These are phyloP conservation scores for Phenacoccus solenopsis DNA, from an alignment of 1,140 invertebrate genomes.

Conservation along the genomic window DNA sequence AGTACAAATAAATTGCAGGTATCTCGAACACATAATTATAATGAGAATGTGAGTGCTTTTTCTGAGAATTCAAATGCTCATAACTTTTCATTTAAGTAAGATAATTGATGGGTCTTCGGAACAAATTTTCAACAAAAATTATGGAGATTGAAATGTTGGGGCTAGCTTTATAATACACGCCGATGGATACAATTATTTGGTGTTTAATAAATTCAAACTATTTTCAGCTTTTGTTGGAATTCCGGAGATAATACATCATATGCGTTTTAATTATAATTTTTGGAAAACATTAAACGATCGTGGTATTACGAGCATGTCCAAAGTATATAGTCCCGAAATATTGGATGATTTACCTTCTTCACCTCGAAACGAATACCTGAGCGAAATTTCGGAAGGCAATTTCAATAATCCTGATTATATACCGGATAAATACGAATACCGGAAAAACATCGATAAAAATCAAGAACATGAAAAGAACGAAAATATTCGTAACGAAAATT, in stretches of 20 bases:
- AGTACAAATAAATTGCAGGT: too few species aligned
- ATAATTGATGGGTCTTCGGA: not conserved
- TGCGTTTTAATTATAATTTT: conserved; percentile 74
- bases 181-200: too few species aligned
- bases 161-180: too few species aligned
- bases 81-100: not conserved
- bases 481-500: not conserved
- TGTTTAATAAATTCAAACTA: too few species aligned
- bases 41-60: too few species aligned
- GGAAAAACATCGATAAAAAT: not conserved
- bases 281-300: conserved; percentile 57
- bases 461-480: not conserved
- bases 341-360: not conserved
- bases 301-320: conserved; percentile 24
- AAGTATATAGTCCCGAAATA: conserved; percentile 8
- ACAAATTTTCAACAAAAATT: not conserved
- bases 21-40: too few species aligned
- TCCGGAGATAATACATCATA: conserved; percentile 71
- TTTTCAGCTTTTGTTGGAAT: conserved; percentile 78
- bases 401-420: not conserved
- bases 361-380: not conserved
- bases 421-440: not conserved
- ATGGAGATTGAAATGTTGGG: too few species aligned
- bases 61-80: too few species aligned
- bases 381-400: not conserved